phyloP scores from a whole-genome alignment of 2,113 vertebrate genomes.

The Ovibos moschatus region DNA sequence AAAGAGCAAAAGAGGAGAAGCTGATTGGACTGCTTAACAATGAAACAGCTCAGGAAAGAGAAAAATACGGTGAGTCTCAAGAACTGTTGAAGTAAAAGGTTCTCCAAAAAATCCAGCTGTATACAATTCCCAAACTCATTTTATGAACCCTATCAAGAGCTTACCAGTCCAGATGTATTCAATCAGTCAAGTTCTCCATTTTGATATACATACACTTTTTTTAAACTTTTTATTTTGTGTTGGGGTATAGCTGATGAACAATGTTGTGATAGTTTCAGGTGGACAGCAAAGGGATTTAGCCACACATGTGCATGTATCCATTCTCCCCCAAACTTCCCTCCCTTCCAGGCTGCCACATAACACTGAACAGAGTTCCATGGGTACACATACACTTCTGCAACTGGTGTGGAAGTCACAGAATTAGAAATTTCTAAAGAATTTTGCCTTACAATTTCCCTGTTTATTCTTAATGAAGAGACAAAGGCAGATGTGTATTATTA shows the following conservation, averaged over 20 bases:
- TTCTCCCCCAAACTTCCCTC: background rate
- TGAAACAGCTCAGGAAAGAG: slow-evolving; percentile 34
- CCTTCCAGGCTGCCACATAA: background rate
- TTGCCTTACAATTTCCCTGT: background rate
- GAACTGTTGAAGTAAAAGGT: background rate
- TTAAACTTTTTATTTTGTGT: background rate
- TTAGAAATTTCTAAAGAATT: background rate
- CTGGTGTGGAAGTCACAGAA: background rate
- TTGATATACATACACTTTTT: background rate
- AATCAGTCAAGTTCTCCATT: background rate
- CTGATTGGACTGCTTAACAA: rapidly evolving
- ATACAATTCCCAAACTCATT: background rate
- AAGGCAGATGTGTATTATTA: slow-evolving; percentile 62
- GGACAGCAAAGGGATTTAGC: background rate
- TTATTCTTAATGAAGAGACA: background rate
- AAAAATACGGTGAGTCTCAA: background rate
- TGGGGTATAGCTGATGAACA: background rate
- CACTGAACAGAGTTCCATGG: background rate
- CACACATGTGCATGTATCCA: background rate
- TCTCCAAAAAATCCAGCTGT: background rate
- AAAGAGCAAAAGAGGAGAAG: background rate
- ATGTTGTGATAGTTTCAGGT: background rate
- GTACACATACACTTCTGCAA: background rate
- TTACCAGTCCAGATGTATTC: background rate
- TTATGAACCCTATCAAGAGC: background rate